Conservation (phyloP, 2,797 vertebrate genomes). For the Pseudochirops cupreus region DNA sequence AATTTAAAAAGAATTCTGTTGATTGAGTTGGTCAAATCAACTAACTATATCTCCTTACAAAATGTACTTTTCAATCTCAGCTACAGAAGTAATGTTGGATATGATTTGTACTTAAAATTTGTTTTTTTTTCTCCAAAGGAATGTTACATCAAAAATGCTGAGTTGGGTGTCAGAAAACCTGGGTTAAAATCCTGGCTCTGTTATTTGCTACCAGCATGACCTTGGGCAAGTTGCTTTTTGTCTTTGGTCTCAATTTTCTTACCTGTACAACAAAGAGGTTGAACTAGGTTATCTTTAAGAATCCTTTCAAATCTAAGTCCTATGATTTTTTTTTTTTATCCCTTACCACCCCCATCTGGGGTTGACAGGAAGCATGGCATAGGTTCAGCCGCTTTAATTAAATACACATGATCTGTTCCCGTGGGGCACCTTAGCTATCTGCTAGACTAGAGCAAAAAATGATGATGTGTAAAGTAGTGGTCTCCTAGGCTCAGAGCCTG, state of each 20-base stretch:
- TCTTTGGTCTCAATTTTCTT: not conserved
- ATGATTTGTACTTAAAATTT: not conserved
- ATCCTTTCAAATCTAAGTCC: not conserved
- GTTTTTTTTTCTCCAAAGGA: not conserved
- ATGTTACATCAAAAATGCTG: not conserved
- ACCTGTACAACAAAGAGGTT: not conserved
- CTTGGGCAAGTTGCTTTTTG: not conserved
- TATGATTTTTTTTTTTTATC: not conserved
- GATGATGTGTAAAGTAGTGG: not conserved
- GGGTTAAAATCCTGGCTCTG: not conserved
- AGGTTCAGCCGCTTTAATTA: not conserved
- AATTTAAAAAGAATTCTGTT: not conserved
- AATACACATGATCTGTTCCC: not conserved
- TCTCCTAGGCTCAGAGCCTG: not conserved
- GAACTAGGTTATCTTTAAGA: not conserved
- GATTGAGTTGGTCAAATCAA: not conserved
- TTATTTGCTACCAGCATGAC: not conserved
- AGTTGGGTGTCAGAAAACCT: not conserved
- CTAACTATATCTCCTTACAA: not conserved
- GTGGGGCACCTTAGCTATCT: not conserved
- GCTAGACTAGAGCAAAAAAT: not conserved
- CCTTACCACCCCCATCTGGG: not conserved
- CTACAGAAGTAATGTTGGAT: not conserved
- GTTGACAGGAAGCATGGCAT: not conserved
- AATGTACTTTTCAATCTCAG: not conserved